Evolutionary conservation across 2,888 invertebrate species (phyloP).

Genomic region (Ypsolopha sequella): DNA sequence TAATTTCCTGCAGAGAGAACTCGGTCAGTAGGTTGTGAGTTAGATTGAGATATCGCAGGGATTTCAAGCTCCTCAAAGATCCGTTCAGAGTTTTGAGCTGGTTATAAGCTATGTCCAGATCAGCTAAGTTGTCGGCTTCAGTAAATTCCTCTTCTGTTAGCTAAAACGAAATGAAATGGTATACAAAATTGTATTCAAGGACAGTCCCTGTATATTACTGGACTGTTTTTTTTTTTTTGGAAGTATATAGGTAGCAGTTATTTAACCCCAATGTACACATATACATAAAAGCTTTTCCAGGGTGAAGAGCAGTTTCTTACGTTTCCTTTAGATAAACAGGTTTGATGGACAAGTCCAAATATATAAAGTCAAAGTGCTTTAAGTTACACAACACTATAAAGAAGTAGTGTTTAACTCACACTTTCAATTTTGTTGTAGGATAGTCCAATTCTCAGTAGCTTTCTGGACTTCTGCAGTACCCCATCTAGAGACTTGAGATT

Average conservation of each 20-base stretch:
- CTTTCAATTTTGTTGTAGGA: constrained; percentile 81
- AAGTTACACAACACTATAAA: background rate
- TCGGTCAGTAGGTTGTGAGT: constrained; percentile 81
- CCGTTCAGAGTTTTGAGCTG: constrained; percentile 78
- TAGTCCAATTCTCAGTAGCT: constrained; percentile 75
- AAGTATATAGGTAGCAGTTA: background rate
- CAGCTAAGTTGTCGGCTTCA: constrained; percentile 77
- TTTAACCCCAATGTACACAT: background rate
- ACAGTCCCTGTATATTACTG: too few relatives aligned
- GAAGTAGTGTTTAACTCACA: constrained; percentile 55
- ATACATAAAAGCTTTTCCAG: too few relatives aligned
- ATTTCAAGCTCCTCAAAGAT: constrained; percentile 77
- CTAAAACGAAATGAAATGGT: constrained; percentile 37
- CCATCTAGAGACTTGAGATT: constrained; percentile 78
- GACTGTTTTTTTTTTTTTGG: background rate
- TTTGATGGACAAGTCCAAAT: too few relatives aligned
- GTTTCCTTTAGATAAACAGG: too few relatives aligned
- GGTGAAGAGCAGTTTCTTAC: too few relatives aligned
- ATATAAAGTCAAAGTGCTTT: background rate
- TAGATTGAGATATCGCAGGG: constrained; percentile 78
- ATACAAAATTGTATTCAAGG: too few relatives aligned
- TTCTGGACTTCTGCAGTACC: constrained; percentile 76
- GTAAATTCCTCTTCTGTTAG: constrained; percentile 81
- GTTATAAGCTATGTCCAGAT: constrained; percentile 80
- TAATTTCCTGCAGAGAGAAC: constrained; percentile 85